Conservation (phyloP, 2,113 vertebrate genomes). For the Chrysochloris asiatica region DNA sequence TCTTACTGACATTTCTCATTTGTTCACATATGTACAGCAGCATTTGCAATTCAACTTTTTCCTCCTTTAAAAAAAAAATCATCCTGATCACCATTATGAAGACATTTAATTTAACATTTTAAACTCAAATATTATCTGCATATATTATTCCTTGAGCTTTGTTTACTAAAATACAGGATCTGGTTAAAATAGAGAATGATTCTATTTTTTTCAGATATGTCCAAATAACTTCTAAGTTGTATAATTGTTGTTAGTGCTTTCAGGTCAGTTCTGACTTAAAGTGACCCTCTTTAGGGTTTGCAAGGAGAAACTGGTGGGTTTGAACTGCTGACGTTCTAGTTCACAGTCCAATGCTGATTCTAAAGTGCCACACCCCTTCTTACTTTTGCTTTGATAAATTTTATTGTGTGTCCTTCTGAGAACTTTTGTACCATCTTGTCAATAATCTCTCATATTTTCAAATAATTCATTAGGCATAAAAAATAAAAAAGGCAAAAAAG, state of each 20-base stretch:
- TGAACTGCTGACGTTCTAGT: too few species aligned
- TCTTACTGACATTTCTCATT: slow-evolving; percentile 47
- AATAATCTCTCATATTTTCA: slow-evolving; percentile 43
- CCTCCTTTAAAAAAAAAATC: background rate
- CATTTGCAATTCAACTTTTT: background rate
- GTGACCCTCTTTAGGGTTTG: too few species aligned
- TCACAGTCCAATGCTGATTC: too few species aligned
- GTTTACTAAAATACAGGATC: slow-evolving; percentile 22
- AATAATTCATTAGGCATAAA: background rate
- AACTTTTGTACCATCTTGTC: slow-evolving; percentile 13
- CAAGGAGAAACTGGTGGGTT: too few species aligned
- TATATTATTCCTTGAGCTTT: background rate
- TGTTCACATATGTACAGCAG: background rate
- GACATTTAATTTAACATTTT: slow-evolving; percentile 21
- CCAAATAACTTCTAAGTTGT: slow-evolving; percentile 8
- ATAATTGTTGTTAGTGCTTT: background rate
- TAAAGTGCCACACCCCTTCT: background rate
- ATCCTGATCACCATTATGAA: background rate
- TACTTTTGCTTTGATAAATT: slow-evolving; percentile 39
- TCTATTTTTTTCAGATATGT: background rate
- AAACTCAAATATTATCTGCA: background rate
- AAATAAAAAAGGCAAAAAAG: background rate
- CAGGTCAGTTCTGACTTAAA: too few species aligned
- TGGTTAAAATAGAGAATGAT: background rate
- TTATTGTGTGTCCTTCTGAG: background rate